Percentiles rank a stretch among this genome's conserved stretches.
Conservation (phyloP, 2,888 invertebrate genomes). For the Leucophenga maculata region DNA sequence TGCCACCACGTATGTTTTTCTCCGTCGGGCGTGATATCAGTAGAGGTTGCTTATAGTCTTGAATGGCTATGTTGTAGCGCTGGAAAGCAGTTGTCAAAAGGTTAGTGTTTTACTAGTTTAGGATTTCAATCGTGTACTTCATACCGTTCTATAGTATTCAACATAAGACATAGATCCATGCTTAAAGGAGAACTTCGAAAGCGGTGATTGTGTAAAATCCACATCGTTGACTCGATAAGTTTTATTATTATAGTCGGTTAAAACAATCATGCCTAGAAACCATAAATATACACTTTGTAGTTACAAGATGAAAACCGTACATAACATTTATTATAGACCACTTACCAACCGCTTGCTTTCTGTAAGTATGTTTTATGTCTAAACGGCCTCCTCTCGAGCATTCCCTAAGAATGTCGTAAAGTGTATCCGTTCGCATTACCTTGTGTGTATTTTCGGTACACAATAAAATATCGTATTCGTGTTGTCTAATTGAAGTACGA, state of each 20-base stretch:
- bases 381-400: constrained; percentile 71
- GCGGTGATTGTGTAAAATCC: constrained; percentile 77
- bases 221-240: constrained; percentile 80
- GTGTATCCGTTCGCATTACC: constrained; percentile 84
- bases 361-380: constrained; percentile 74
- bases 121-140: no score
- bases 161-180: constrained; percentile 76
- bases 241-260: constrained; percentile 84
- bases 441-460: constrained; percentile 87
- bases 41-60: constrained; percentile 82
- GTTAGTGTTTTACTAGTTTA: not conserved
- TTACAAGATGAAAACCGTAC: no score
- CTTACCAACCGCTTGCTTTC: constrained; percentile 75
- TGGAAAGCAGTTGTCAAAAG: constrained; percentile 53
- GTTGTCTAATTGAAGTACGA: constrained; percentile 87
- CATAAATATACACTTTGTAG: no score
- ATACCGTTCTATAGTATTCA: constrained; percentile 78
- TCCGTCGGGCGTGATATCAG: constrained; percentile 81
- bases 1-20: constrained; percentile 82
- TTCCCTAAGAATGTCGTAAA: constrained; percentile 77
- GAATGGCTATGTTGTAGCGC: constrained; percentile 80
- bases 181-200: constrained; percentile 76
- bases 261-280: constrained; percentile 73
- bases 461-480: constrained; percentile 83
- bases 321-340: constrained; percentile 15